Base-by-base conservation (phyloP, 2,113 vertebrate genomes). In the Oryzias woworae region DNA sequence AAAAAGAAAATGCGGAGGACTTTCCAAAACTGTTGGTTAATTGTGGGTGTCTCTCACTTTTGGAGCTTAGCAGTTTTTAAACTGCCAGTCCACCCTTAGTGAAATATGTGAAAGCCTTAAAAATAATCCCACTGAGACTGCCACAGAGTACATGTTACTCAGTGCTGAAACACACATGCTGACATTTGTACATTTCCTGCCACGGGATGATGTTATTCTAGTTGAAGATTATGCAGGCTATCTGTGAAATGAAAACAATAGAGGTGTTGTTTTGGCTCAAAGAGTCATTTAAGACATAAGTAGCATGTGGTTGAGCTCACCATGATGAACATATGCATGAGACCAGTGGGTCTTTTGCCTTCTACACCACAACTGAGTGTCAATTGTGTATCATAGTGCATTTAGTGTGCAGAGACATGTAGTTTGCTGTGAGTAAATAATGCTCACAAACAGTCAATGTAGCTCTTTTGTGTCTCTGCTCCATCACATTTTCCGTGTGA, bases 31-130 rank as follows among this genome's bases (percentile, higher is more conserved):
- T 12, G 4, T 2, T 50, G 28, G 54, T 53, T 46, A 0, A 31
- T 63, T 23, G 62, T 56, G 75, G 80, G 78, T 80, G 85, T 87
- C 76, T 14, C 42, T 67, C 26, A 31, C 63, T 76, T 78, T 23
- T 46, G 42, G 64, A 36, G 45, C 36, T 26, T 60, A 23, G 48
- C 41, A 26, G 18, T 13, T 23, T 67, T 56, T 47, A 42, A 80
- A 54, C 42, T 62, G 67, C 53, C 51, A 41, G 7, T 69, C 75
- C 73, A 57, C 70, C 73, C 68, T 71, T 24, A 58, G 42, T 59
- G 55, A 81, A 75, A 62, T 66, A 51, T 80, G 69, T 67, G 28
- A 62, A 58, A 78, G 58, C 56, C 18, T 73, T 50, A 78, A 66
- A 18, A 41, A 81, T 79, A 73, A 66, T 52, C 59, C 57, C 70